phyloP scores from a whole-genome alignment of 2,888 invertebrate species.

The Papilio demoleus region DNA sequence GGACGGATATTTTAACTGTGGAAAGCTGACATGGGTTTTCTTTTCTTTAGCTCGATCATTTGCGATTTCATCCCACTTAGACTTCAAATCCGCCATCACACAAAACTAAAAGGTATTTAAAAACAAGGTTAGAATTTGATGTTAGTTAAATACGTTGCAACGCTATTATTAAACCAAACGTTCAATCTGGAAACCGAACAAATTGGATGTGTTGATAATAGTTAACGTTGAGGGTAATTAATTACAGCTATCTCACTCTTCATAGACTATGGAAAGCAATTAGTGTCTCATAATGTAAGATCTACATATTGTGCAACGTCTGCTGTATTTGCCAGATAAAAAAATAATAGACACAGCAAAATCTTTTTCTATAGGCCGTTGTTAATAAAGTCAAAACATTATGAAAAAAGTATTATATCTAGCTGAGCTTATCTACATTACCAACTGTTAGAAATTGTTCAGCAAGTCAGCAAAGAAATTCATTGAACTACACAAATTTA shows the following conservation, averaged over 20 bases:
- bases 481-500: too few relatives aligned
- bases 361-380: too few relatives aligned
- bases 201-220: slow-evolving; percentile 1
- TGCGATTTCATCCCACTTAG: slow-evolving; percentile 58
- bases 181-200: background rate
- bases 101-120: background rate
- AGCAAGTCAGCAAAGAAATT: background rate
- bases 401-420: too few relatives aligned
- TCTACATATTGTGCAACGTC: too few relatives aligned
- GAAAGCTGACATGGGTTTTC: slow-evolving; percentile 71
- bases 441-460: background rate
- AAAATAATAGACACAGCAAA: too few relatives aligned
- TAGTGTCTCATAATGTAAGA: too few relatives aligned
- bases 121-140: background rate
- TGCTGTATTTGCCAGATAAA: too few relatives aligned
- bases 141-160: background rate
- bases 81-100: slow-evolving; percentile 58
- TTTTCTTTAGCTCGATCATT: slow-evolving; percentile 60
- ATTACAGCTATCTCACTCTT: slow-evolving; percentile 9
- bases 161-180: background rate
- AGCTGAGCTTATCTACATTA: too few relatives aligned
- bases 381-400: too few relatives aligned
- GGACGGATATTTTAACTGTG: slow-evolving; percentile 79
- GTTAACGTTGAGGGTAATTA: background rate
- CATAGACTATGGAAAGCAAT: slow-evolving; percentile 18